Evolutionary conservation across 2,797 vertebrate genomes (phyloP), one percentile per base, ranked within the genome.

Genomic region (Halcyon leucocephala): DNA sequence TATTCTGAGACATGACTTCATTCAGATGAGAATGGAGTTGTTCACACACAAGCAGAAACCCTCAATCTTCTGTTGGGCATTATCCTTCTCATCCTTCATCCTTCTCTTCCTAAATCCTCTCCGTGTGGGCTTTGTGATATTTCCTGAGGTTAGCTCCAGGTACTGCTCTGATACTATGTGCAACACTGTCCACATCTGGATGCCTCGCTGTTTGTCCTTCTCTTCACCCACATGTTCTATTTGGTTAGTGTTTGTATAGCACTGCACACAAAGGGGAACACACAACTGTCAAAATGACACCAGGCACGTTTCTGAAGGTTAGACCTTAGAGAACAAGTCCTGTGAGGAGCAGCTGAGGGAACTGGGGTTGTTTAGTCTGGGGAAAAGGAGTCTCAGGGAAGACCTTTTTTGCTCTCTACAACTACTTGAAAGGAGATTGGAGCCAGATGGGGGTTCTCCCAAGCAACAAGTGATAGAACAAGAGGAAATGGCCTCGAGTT

Each of bases 191-290:
- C 10, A n/a, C 11, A 10, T 37, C 61, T 69, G 37, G 13, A 13
- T 7, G 22, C 25, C 7, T 24, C 13, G 26, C 44, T 61, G 16
- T 33, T 44, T 35, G 25, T 73, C 12, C 21, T 70, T 14, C 11
- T 5, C 55, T 44, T 71, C 0, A 0, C 9, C 14, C 20, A 13
- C 1, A 5, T 54, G 19, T 44, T 26, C 31, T 18, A 25, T 62
- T 37, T 84, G 13, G 18, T 44, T 64, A 44, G 17, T 35, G 37
- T 85, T 69, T 69, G 31, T 46, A 46, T 3, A 37, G 6, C 74
- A 62, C 24, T 1, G 0, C 42, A n/a, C n/a, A 14, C 8, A 11
- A 9, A 5, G 9, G 9, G 12, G 26, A 42, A 42, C 16, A 44
- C 44, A 60, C 12, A 26, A 2, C 25, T 26, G 5, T 61, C 62